Evolutionary conservation across 1,140 invertebrate species (phyloP).

Genomic region (Bombyx mori): DNA sequence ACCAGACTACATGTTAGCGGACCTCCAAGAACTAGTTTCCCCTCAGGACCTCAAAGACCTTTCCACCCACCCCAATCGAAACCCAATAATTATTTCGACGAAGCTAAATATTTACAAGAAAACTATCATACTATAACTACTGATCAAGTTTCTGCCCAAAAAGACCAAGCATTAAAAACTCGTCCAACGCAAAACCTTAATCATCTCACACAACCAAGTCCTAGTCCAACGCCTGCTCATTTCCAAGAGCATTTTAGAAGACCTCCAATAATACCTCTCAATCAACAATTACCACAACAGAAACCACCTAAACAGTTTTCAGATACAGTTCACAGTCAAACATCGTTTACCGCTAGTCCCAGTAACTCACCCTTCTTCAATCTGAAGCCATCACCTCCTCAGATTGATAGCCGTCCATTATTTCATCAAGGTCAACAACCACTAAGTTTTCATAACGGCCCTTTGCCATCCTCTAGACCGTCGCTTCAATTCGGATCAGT

Average conservation of each 20-base stretch:
- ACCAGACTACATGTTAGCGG: conserved; percentile 42
- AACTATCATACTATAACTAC: conserved; percentile 70
- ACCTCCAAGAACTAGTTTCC: conserved; percentile 47
- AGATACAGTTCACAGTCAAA: conserved; percentile 53
- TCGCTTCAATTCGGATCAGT: conserved; percentile 32
- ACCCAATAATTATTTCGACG: conserved; percentile 51
- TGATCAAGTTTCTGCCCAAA: conserved; percentile 58
- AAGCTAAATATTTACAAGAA: conserved; percentile 69
- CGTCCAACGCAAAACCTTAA: conserved; percentile 50
- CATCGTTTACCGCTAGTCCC: conserved; percentile 30
- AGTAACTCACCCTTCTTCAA: conserved; percentile 57
- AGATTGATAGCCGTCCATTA: conserved; percentile 50
- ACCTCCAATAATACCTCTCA: conserved; percentile 48
- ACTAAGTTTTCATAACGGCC: conserved; percentile 58
- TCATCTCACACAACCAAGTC: conserved; percentile 35
- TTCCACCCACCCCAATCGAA: conserved; percentile 50
- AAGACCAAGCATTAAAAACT: conserved; percentile 45
- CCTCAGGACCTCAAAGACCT: conserved; percentile 60
- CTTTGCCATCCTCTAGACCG: conserved; percentile 35
- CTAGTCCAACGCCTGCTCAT: conserved; percentile 38
- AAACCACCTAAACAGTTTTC: conserved; percentile 42
- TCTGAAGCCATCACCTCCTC: conserved; percentile 67
- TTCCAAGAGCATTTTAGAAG: conserved; percentile 39
- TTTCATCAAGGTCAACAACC: conserved; percentile 59
- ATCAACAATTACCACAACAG: conserved; percentile 50